Evolutionary conservation across 2,797 vertebrate species (phyloP).

Genomic region (Phrynocephalus vlangalii): DNA sequence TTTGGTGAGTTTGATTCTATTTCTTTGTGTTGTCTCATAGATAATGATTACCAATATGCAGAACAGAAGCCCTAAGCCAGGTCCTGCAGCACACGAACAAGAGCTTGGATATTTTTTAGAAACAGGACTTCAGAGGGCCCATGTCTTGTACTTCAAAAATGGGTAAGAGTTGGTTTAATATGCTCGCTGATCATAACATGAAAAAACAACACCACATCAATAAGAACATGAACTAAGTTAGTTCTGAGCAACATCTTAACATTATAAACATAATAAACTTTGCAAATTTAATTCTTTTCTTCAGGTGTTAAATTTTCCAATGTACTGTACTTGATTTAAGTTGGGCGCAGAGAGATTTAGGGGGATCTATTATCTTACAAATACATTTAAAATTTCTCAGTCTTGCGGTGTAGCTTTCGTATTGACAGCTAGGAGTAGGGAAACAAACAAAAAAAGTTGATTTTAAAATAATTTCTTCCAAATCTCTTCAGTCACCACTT

Average conservation of each 20-base stretch:
- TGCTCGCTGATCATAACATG: constrained; percentile 32
- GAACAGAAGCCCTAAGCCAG: constrained; percentile 98
- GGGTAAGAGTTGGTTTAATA: constrained; percentile 83
- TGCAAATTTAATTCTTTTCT: too few species aligned
- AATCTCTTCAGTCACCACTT: constrained; percentile 75
- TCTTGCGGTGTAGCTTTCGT: constrained; percentile 31
- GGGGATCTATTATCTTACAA: neutral
- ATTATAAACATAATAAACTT: neutral
- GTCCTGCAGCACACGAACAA: constrained; percentile 91
- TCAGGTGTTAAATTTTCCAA: neutral
- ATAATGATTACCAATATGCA: constrained; percentile 91
- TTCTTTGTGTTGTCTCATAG: constrained; percentile 75
- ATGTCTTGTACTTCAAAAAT: constrained; percentile 98
- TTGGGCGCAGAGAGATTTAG: neutral
- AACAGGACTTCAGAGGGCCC: constrained; percentile 96
- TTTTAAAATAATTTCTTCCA: constrained; percentile 60
- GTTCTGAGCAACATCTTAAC: neutral
- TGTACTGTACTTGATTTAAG: constrained; percentile 5
- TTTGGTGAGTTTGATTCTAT: neutral
- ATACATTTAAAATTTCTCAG: neutral
- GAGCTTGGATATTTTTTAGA: constrained; percentile 98
- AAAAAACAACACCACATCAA: neutral
- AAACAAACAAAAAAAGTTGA: constrained; percentile 46
- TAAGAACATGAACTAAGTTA: neutral
- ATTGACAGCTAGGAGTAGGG: neutral